phyloP scores from a whole-genome alignment of 2,797 vertebrate genomes.

The Diceros bicornis region DNA sequence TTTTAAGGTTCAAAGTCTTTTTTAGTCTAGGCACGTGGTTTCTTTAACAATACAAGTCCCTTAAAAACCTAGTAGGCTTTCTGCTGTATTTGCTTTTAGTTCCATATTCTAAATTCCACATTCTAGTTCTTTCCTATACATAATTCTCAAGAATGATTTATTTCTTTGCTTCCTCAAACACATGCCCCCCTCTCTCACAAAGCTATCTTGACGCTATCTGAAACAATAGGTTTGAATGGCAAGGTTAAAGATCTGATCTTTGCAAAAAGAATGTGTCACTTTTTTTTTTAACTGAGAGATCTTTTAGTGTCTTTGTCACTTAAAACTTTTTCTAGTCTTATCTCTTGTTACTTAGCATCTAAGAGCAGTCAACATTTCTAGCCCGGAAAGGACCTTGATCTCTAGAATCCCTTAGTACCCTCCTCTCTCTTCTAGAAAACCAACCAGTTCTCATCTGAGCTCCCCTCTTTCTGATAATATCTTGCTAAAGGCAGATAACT shows the following conservation, averaged over 20 bases:
- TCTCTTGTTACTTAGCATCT: background rate
- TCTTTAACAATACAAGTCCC: background rate
- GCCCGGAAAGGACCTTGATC: background rate
- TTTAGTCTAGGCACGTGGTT: background rate
- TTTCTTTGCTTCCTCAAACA: background rate
- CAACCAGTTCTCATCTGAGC: background rate
- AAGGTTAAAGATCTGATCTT: slow-evolving; percentile 6
- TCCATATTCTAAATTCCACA: background rate
- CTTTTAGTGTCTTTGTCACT: background rate
- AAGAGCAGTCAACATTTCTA: background rate
- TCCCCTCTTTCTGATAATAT: background rate
- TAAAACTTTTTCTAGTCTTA: background rate
- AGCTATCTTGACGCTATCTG: background rate
- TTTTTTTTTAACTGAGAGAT: background rate
- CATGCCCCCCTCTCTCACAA: background rate
- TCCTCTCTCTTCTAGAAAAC: background rate
- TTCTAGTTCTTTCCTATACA: background rate
- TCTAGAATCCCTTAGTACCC: background rate
- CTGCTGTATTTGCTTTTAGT: slow-evolving; percentile 35
- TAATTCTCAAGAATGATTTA: background rate
- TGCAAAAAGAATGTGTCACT: background rate
- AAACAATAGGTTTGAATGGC: background rate
- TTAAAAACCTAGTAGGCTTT: slow-evolving; percentile 10
- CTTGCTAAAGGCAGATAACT: background rate
- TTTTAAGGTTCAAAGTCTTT: background rate